A percentile compares a stretch with the other conserved stretches of the same genome.
These are phyloP conservation scores for Lycocerus yunnanus DNA, from an alignment of 2,888 invertebrate species.

Conservation along the genomic window DNA sequence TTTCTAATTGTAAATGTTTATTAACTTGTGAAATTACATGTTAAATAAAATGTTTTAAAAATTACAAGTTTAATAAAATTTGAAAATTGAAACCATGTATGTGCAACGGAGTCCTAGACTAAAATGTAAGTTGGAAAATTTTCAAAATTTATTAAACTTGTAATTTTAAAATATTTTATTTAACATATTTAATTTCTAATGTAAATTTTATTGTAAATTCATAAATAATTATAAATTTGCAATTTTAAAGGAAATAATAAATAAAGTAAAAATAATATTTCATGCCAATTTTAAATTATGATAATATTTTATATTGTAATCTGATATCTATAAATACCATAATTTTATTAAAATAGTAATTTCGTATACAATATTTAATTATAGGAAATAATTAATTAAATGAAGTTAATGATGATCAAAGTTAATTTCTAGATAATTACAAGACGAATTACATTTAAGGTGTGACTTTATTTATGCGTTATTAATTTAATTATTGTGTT, in stretches of 20 bases:
- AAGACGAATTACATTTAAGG: conserved; percentile 30
- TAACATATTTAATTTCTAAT: not conserved
- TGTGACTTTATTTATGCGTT: conserved; percentile 37
- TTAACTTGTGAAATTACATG: no score
- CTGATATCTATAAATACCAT: not conserved
- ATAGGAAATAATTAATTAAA: conserved; percentile 37
- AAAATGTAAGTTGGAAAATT: no score
- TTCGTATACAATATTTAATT: conserved; percentile 13
- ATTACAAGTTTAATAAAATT: no score
- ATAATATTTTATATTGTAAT: not conserved
- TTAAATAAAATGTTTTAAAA: no score
- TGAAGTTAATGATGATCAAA: conserved; percentile 36
- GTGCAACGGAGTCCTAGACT: no score
- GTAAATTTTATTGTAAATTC: not conserved
- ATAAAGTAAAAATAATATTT: not conserved
- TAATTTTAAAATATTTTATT: no score
- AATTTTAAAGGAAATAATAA: not conserved
- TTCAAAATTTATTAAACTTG: no score
- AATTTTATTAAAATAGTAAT: conserved; percentile 5
- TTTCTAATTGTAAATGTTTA: no score
- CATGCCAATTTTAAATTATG: not conserved
- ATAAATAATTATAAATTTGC: not conserved
- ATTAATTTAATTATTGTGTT: conserved; percentile 29
- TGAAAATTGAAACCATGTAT: no score
- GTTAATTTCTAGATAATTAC: conserved; percentile 31